Percentiles rank a stretch among this genome's conserved stretches.
These are phyloP conservation scores for Patagioenas fasciata DNA, from an alignment of 2,113 vertebrate species.

Conservation along the genomic window DNA sequence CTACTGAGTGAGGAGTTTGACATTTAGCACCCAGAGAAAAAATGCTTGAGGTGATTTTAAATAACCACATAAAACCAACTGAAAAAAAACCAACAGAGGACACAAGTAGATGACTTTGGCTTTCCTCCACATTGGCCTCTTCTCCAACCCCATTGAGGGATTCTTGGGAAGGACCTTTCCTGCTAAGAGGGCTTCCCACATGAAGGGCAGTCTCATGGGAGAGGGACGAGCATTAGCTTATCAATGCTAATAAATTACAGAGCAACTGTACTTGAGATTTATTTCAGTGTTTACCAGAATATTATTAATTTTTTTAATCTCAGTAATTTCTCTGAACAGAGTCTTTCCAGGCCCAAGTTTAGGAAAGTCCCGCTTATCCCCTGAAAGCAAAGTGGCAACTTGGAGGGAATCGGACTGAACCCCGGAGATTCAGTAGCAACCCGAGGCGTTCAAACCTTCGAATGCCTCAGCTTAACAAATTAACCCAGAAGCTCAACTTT, in stretches of 20 bases:
- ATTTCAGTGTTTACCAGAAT: neutral
- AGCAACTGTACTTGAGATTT: neutral
- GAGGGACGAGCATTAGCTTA: fast-evolving
- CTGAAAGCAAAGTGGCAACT: neutral
- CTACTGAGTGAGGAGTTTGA: neutral
- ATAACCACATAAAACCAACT: neutral
- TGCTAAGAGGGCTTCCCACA: neutral
- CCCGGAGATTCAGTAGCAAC: neutral
- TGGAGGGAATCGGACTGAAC: neutral
- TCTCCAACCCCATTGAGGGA: fast-evolving
- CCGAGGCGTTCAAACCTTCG: neutral
- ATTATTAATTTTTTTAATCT: neutral
- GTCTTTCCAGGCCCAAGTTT: neutral
- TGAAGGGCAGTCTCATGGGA: fast-evolving
- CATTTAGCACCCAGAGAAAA: neutral
- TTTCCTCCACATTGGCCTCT: fast-evolving
- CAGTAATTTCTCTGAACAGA: neutral
- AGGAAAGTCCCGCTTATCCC: fast-evolving
- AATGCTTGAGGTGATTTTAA: neutral
- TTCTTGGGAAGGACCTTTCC: neutral
- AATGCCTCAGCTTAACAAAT: neutral
- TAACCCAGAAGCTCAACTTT: neutral
- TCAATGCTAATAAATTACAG: fast-evolving
- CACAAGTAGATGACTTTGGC: fast-evolving
- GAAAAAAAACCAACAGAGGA: neutral